A percentile compares a stretch with the other conserved stretches of the same genome.
phyloP scores from a whole-genome alignment of 2,113 vertebrate species.

The Mormoops blainvillei region DNA sequence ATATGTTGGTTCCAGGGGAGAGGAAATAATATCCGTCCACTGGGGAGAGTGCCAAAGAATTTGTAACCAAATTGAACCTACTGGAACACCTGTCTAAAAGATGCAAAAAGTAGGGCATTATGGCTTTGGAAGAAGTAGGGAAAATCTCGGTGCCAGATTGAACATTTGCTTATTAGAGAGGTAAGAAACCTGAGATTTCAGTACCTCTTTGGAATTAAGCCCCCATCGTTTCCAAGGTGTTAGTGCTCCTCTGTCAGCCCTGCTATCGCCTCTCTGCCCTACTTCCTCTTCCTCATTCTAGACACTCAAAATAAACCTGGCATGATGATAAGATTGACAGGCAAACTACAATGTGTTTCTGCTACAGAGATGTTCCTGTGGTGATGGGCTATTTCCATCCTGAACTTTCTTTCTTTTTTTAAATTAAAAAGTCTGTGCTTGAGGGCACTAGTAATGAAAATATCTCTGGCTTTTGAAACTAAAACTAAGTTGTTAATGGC shows the following conservation, averaged over 20 bases:
- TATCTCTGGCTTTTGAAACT: conserved; percentile 31
- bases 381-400: conserved; percentile 44
- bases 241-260: neutral
- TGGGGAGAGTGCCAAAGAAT: neutral
- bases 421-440: conserved; percentile 55
- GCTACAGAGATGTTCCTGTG: conserved; percentile 16
- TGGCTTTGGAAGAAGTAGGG: neutral
- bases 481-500: conserved; percentile 23
- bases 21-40: neutral
- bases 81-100: neutral
- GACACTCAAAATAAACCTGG: neutral
- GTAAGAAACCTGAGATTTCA: neutral
- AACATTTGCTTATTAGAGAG: neutral
- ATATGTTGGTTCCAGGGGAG: neutral
- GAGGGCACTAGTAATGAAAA: conserved; percentile 51
- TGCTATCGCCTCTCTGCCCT: neutral
- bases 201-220: neutral
- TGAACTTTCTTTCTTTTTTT: conserved; percentile 49
- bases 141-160: neutral
- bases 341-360: conserved; percentile 29
- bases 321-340: conserved; percentile 50
- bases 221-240: neutral
- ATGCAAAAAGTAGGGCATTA: too few relatives aligned
- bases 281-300: conserved; percentile 11
- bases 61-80: neutral